Evolutionary conservation across 2,797 vertebrate species (phyloP), one percentile per base, ranked within the genome.

Genomic region (Enteromius paludinosus): DNA sequence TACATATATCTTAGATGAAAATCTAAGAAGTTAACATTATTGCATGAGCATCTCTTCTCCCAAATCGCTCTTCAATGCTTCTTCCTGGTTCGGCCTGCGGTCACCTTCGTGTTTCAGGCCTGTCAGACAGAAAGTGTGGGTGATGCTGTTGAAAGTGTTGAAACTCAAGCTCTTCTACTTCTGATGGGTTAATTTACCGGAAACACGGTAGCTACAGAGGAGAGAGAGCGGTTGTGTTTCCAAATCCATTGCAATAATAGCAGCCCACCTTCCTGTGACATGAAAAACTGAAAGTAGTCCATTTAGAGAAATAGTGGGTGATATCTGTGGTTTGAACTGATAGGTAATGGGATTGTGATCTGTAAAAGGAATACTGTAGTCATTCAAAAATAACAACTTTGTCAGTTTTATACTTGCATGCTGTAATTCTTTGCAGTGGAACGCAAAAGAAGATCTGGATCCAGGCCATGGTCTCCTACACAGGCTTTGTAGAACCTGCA

Each of bases 51-150:
- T 45, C 20, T 1, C 28, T 12, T 47, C 2, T n/a, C 47, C 28
- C 5, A 61, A 61, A 28, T 62, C 3, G 43, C 35, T 73, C 23
- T 28, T 38, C 45, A 18, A 54, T 65, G 79, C 83, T 74, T 81
- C 70, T 82, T 84, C 65, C 79, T 79, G 75, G 62, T 78, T 70
- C 71, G 74, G 82, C 88, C 85, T 5, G 79, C 86, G 87, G 87
- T 90, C 88, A 88, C 82, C 82, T 90, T 89, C 87, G 81, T 84
- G 81, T 86, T 91, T 88, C 52, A 86, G 87, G 81, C 85, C 82
- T 88, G 86, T 81, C 79, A 84, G 85, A 88, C 79, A 78, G 83
- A 88, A 84, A 71, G 65, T 82, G 81, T 75, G 72, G 38, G 78
- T 61, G 49, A 74, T 75, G 20, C 87, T 88, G 23, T 54, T 85